A percentile compares a stretch with the other conserved stretches of the same genome.
These are phyloP conservation scores for Taxidea taxus DNA, from an alignment of 2,113 vertebrate species.

Conservation along the genomic window DNA sequence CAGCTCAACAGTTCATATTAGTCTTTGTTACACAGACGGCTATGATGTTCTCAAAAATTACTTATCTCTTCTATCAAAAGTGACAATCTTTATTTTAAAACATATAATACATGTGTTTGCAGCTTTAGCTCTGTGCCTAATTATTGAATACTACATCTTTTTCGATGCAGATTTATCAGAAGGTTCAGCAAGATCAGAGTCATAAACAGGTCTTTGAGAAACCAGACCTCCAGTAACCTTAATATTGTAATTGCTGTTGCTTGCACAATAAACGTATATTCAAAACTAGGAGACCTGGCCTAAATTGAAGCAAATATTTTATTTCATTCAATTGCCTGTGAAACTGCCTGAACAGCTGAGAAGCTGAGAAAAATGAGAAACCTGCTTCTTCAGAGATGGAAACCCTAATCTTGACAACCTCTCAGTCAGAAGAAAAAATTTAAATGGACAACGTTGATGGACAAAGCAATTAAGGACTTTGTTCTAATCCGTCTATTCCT, in stretches of 20 bases:
- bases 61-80: slow-evolving; percentile 12
- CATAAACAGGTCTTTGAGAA: slow-evolving; percentile 53
- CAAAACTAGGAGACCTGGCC: not conserved
- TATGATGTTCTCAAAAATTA: not conserved
- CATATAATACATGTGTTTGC: not conserved
- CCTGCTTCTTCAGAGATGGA: not conserved
- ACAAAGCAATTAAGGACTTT: slow-evolving; percentile 2
- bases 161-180: not conserved
- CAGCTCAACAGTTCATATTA: not conserved
- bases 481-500: not conserved
- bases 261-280: not conserved
- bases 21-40: not conserved
- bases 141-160: not conserved
- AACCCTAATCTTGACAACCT: not conserved
- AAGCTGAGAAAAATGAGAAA: not conserved
- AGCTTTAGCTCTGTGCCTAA: not conserved
- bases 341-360: not conserved
- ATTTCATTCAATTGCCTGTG: not conserved
- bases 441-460: not conserved
- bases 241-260: not conserved
- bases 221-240: slow-evolving; percentile 38
- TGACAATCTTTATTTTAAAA: slow-evolving; percentile 28
- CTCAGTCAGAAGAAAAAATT: not conserved
- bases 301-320: not conserved
- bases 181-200: not conserved